Percentiles rank a stretch among this genome's conserved stretches.
Conservation (phyloP, 2,113 vertebrate species). For the Pedetes capensis region DNA sequence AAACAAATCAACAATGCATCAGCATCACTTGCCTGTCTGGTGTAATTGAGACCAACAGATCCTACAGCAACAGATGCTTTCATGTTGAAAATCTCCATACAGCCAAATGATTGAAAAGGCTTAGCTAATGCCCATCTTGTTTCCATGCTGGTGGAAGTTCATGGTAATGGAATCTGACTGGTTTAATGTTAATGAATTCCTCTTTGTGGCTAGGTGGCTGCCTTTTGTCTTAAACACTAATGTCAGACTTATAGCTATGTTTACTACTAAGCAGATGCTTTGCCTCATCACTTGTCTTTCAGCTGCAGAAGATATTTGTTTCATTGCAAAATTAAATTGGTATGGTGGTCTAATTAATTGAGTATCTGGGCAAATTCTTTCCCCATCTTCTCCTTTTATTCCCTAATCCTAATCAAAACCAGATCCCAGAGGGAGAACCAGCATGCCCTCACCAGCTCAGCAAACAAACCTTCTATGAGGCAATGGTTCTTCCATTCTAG, state of each 20-base stretch:
- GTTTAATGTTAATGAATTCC: slow-evolving; percentile 51
- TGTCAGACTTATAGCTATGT: slow-evolving; percentile 20
- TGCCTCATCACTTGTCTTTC: slow-evolving; percentile 61
- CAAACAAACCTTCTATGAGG: slow-evolving; percentile 36
- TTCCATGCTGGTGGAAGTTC: slow-evolving; percentile 32
- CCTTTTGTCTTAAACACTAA: slow-evolving; percentile 48
- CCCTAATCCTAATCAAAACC: slow-evolving; percentile 55
- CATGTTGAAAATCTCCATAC: slow-evolving; percentile 33
- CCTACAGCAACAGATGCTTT: neutral
- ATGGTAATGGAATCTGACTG: slow-evolving; percentile 48
- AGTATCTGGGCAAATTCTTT: slow-evolving; percentile 60
- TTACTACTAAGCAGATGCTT: slow-evolving; percentile 52
- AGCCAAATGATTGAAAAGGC: slow-evolving; percentile 37
- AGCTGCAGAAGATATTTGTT: slow-evolving; percentile 47
- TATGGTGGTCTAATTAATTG: slow-evolving; percentile 67
- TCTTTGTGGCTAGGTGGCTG: neutral
- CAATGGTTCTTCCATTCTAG: slow-evolving; percentile 5
- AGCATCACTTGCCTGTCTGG: neutral
- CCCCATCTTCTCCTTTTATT: slow-evolving; percentile 51
- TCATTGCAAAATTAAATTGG: slow-evolving; percentile 58
- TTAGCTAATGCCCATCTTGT: slow-evolving; percentile 43
- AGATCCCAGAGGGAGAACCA: slow-evolving; percentile 43
- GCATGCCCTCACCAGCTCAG: slow-evolving; percentile 50
- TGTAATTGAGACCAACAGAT: slow-evolving; percentile 33
- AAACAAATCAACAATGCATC: neutral